These are phyloP conservation scores for Drosophila siamana DNA, from an alignment of 2,888 invertebrate genomes.

Conservation along the genomic window DNA sequence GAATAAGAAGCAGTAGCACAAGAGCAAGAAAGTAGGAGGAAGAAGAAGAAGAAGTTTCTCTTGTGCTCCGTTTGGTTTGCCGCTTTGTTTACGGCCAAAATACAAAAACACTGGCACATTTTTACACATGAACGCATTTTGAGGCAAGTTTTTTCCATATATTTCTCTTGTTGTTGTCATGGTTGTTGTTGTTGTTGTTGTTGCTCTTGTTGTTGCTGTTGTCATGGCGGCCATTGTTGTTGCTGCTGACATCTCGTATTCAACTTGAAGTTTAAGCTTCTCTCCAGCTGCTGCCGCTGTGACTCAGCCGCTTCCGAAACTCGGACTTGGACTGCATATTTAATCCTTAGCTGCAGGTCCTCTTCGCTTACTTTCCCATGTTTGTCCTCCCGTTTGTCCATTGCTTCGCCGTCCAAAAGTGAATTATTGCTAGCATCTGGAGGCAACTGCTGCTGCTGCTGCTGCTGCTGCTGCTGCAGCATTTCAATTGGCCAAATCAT, in stretches of 20 bases:
- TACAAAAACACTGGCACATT: conserved; percentile 71
- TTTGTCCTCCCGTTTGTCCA: neutral
- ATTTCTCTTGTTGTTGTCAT: conserved; percentile 4
- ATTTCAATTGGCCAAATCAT: conserved; percentile 73
- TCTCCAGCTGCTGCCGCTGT: conserved; percentile 37
- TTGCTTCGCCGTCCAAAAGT: conserved; percentile 49
- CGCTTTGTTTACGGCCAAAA: conserved; percentile 73
- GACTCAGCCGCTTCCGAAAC: conserved; percentile 22
- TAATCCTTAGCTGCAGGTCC: conserved; percentile 55
- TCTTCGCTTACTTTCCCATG: conserved; percentile 20
- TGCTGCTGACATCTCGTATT: conserved; percentile 48
- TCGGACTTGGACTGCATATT: conserved; percentile 66
- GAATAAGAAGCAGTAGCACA: neutral
- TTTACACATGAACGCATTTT: conserved; percentile 73
- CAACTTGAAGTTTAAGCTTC: conserved; percentile 53
- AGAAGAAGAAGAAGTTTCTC: conserved; percentile 36
- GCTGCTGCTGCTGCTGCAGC: conserved; percentile 45
- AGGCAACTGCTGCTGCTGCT: conserved; percentile 46
- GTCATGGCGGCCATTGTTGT: conserved; percentile 16
- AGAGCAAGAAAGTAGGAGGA: conserved; percentile 18
- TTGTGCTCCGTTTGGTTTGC: conserved; percentile 43
- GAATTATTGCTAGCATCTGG: conserved; percentile 66
- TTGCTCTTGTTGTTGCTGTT: conserved; percentile 20
- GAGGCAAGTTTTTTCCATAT: conserved; percentile 40
- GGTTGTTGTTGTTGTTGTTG: conserved; percentile 16